A percentile compares a stretch with the other conserved stretches of the same genome.
phyloP scores from a whole-genome alignment of 2,797 vertebrate genomes.

The Eurystomus glaucurus region DNA sequence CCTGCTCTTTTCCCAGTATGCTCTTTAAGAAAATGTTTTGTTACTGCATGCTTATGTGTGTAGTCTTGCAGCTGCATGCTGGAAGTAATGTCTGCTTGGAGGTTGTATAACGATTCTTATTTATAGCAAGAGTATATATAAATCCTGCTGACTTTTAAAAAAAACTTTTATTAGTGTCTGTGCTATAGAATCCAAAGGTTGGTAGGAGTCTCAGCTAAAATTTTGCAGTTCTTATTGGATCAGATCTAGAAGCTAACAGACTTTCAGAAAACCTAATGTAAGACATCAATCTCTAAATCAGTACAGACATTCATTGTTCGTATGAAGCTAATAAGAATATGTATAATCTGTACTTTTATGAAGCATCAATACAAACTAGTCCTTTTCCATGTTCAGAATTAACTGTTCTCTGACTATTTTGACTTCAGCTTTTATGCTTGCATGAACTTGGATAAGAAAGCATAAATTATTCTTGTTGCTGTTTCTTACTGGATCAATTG shows the following conservation, averaged over 20 bases:
- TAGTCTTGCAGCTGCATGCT: background rate
- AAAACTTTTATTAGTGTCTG: background rate
- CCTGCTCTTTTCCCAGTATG: background rate
- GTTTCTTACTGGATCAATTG: background rate
- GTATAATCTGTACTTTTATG: background rate
- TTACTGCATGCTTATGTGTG: background rate
- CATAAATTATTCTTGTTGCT: background rate
- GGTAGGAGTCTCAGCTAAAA: background rate
- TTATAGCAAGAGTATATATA: background rate
- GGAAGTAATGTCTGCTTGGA: background rate
- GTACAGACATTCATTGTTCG: background rate
- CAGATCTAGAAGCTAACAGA: background rate
- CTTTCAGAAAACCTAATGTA: background rate
- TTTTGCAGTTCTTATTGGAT: background rate
- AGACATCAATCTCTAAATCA: background rate
- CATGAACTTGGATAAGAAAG: background rate
- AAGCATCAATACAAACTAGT: background rate
- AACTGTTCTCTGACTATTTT: background rate
- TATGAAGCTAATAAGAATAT: background rate
- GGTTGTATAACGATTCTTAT: background rate
- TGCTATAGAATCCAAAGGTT: background rate
- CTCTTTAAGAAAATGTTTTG: background rate
- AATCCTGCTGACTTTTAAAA: background rate
- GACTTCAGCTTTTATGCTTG: background rate
- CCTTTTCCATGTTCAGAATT: background rate